phyloP scores from a whole-genome alignment of 2,888 invertebrate species.

The Sinodicranocentrus sp. region DNA sequence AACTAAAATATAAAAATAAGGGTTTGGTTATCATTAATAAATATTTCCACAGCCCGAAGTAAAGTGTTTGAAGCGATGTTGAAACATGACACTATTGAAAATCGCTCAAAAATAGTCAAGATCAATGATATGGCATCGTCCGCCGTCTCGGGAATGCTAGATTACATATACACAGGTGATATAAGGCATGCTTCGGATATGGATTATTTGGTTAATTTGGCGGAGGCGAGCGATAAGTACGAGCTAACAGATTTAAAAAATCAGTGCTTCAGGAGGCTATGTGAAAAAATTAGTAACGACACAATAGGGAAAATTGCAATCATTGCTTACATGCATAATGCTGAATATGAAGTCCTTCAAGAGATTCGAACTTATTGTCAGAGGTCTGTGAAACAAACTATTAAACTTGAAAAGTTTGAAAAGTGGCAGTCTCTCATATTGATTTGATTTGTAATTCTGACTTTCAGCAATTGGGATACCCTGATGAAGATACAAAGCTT shows the following conservation, averaged over 20 bases:
- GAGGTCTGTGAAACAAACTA: too few species aligned
- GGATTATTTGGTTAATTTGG: conserved; percentile 76
- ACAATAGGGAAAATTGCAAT: conserved; percentile 66
- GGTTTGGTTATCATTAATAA: background rate
- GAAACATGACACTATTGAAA: conserved; percentile 66
- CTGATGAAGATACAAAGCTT: conserved; percentile 53
- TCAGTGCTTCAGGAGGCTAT: conserved; percentile 78
- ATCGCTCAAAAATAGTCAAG: conserved; percentile 78
- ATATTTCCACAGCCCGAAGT: conserved; percentile 80
- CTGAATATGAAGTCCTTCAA: conserved; percentile 64
- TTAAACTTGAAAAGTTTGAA: too few species aligned
- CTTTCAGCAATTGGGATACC: conserved; percentile 60
- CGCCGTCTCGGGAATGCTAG: conserved; percentile 78
- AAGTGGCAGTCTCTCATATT: background rate
- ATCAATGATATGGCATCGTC: conserved; percentile 79
- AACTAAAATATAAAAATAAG: background rate
- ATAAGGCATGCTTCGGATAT: conserved; percentile 56
- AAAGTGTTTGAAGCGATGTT: conserved; percentile 80
- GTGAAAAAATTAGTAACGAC: conserved; percentile 65
- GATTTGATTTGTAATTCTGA: background rate
- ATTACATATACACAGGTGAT: conserved; percentile 82
- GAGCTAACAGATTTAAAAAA: conserved; percentile 80
- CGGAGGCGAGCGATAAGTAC: conserved; percentile 80
- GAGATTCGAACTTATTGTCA: conserved; percentile 64
- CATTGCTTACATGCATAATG: conserved; percentile 67